Evolutionary conservation across 2,888 invertebrate species (phyloP).

Genomic region (Cotesia congregata): DNA sequence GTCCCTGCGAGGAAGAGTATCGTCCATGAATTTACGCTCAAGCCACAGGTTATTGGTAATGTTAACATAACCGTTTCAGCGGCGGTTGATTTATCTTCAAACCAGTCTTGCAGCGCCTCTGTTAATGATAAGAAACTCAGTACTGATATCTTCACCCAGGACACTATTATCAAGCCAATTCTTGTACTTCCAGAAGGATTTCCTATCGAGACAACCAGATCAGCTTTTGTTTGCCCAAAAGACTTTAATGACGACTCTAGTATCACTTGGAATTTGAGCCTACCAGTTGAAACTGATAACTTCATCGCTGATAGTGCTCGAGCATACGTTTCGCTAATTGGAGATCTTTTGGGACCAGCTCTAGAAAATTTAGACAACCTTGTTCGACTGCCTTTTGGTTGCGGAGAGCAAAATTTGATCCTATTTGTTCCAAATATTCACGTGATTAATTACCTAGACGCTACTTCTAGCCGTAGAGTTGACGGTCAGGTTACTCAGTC

Average conservation of each 20-base stretch:
- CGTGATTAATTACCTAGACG: conserved; percentile 76
- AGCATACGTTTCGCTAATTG: conserved; percentile 76
- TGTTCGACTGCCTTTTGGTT: conserved; percentile 80
- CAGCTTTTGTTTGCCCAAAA: conserved; percentile 78
- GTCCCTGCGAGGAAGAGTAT: conserved; percentile 60
- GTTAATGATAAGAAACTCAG: background rate
- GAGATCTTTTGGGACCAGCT: conserved; percentile 78
- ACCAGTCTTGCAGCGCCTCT: conserved; percentile 70
- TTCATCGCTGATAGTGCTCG: conserved; percentile 77
- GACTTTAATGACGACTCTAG: conserved; percentile 69
- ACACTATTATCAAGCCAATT: conserved; percentile 77
- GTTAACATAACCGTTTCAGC: conserved; percentile 73
- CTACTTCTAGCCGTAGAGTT: conserved; percentile 57
- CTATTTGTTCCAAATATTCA: conserved; percentile 82
- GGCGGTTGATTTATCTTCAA: conserved; percentile 70
- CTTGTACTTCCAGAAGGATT: conserved; percentile 81
- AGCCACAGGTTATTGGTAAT: conserved; percentile 67
- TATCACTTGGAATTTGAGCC: conserved; percentile 69
- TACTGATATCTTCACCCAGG: conserved; percentile 65
- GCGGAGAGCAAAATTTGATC: conserved; percentile 88
- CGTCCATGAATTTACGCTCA: conserved; percentile 62
- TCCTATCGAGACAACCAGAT: conserved; percentile 76
- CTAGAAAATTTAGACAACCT: conserved; percentile 79
- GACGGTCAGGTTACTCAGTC: conserved; percentile 57
- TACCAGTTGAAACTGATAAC: conserved; percentile 68